Evolutionary conservation across 2,797 vertebrate genomes (phyloP), one percentile per base, ranked within the genome.

Genomic region (Bovichtus diacanthus): DNA sequence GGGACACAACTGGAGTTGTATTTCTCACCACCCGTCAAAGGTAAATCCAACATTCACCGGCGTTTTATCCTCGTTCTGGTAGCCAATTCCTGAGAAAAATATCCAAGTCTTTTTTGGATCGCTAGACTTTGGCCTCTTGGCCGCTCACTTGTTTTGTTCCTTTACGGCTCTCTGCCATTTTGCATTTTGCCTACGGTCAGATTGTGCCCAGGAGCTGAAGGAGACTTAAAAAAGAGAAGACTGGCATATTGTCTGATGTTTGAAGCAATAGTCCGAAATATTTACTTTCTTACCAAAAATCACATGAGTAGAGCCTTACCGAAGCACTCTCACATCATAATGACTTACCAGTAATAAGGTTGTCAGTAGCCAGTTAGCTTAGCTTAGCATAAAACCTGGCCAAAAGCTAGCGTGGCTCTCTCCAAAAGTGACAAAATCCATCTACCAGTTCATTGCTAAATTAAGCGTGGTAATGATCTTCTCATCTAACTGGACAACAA

Each of bases 11-110:
- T 21, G 16, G 38, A 71, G 60, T 75, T 18, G 1, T 16, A 72
- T 81, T 74, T 76, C 69, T 74, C 3, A 0, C 49, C 39, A 76
- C 64, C 70, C 82, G 78, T 70, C 73, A 66, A 68, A 74, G 62
- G 49, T 74, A 44, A 78, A 70, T 68, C 70, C 58, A 80, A 60
- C 54, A 69, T 66, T 74, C 36, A 51, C 56, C 54, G 51, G 16
- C 25, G 0, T 60, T 65, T 61, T 47, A 18, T 46, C 5, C 1
- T 10, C 3, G 6, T 21, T 23, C n/a, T 43, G 34, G 5, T 38
- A 25, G 56, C 66, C 72, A 77, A 76, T 38, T 29, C n/a, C 47
- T 53, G 15, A 63, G 56, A 62, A 80, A 55, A 64, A 18, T 4
- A 63, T 51, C 53, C 7, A 62, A 29, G 12, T 83, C 0, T 19